These are phyloP conservation scores for Pygocentrus nattereri DNA, from an alignment of 2,797 vertebrate genomes.

Conservation along the genomic window DNA sequence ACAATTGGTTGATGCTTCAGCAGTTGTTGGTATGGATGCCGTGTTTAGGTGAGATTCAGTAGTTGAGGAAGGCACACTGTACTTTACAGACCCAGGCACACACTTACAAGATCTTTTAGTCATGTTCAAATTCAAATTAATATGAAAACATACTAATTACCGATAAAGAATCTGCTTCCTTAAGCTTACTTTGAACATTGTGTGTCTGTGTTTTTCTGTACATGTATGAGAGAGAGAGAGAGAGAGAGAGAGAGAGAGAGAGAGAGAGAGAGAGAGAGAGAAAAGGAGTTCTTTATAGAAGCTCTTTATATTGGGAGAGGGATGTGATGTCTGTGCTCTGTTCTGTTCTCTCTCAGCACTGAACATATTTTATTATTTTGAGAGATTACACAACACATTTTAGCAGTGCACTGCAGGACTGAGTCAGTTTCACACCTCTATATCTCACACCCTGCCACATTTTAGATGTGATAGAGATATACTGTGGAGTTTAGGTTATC, in stretches of 20 bases:
- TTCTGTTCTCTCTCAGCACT: slow-evolving; percentile 15
- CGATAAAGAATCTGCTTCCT: neutral
- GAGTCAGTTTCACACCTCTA: slow-evolving; percentile 44
- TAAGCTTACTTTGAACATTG: neutral
- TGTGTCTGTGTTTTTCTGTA: neutral
- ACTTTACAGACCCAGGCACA: too few relatives aligned
- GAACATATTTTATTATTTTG: slow-evolving; percentile 48
- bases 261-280: neutral
- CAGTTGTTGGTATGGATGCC: slow-evolving; percentile 29
- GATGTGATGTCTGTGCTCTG: slow-evolving; percentile 9
- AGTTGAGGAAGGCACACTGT: neutral
- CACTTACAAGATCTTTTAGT: neutral
- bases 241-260: neutral
- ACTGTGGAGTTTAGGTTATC: neutral
- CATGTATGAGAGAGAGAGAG: neutral
- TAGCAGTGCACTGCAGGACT: slow-evolving; percentile 34
- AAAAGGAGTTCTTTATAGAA: too few relatives aligned
- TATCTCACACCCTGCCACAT: slow-evolving; percentile 39
- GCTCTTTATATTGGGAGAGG: neutral
- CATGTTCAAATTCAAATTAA: neutral
- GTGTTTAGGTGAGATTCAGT: slow-evolving; percentile 31
- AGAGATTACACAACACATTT: slow-evolving; percentile 52
- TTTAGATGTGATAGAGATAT: slow-evolving; percentile 30
- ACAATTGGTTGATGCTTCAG: too few relatives aligned
- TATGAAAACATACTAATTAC: neutral